Conservation (phyloP, 1,140 invertebrate genomes). For the Aphaenogaster ashmeadi region DNA sequence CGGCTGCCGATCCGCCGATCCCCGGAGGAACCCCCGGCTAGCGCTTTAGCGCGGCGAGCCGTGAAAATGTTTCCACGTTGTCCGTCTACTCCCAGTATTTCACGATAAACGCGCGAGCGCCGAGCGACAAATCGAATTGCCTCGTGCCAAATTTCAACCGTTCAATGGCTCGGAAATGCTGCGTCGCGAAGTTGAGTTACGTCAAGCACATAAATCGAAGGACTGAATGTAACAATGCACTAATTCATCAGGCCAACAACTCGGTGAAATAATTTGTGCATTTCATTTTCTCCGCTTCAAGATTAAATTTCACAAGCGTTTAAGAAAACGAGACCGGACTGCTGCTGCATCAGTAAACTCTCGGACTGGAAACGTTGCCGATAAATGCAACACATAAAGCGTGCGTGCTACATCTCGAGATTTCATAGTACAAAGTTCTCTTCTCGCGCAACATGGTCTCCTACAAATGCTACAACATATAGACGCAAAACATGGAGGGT, state of each 20-base stretch:
- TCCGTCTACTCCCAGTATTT: constrained; percentile 31
- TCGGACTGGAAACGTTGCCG: not conserved
- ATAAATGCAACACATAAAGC: not conserved
- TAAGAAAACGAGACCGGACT: not conserved
- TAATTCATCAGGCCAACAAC: not conserved
- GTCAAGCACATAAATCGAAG: not conserved
- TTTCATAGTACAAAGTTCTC: not conserved
- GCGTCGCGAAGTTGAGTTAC: constrained; percentile 1
- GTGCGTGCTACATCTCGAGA: constrained; percentile 1
- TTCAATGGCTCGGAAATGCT: constrained; percentile 43
- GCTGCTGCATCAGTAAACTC: not conserved
- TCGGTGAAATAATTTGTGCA: not conserved
- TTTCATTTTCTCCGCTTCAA: not conserved
- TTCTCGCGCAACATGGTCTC: constrained; percentile 4
- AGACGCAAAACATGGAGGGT: not conserved
- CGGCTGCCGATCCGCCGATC: not conserved
- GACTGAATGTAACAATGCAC: not conserved
- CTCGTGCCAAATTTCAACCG: constrained; percentile 32
- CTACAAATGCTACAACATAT: not conserved
- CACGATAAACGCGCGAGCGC: constrained; percentile 49
- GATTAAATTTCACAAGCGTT: constrained; percentile 1
- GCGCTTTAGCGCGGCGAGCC: constrained; percentile 16
- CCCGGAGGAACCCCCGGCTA: constrained; percentile 9
- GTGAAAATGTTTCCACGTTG: constrained; percentile 60
- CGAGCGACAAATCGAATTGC: constrained; percentile 51